These are phyloP conservation scores for Hydraecia micacea DNA, from an alignment of 2,888 invertebrate genomes.

Conservation along the genomic window DNA sequence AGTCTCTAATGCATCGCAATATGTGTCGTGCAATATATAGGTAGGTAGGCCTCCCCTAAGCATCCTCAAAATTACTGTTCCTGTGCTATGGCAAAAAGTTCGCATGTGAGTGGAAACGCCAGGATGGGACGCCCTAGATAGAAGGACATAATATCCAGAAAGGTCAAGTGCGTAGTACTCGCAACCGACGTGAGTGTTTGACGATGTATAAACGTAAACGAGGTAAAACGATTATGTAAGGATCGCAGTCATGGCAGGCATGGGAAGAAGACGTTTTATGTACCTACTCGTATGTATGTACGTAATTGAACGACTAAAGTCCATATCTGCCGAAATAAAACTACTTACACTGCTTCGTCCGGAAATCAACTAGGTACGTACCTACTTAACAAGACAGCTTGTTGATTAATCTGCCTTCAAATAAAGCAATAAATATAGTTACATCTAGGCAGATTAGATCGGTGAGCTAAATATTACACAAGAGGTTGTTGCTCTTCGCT, in stretches of 20 bases:
- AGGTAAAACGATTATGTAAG: neutral
- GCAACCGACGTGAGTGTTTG: neutral
- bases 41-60: neutral
- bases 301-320: neutral
- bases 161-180: neutral
- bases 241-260: neutral
- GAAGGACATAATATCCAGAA: neutral
- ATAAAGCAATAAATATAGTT: conserved; percentile 18
- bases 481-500: conserved; percentile 39
- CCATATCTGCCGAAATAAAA: neutral
- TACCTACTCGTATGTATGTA: too few species aligned
- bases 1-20: too few species aligned
- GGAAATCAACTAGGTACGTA: neutral
- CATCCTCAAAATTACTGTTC: neutral
- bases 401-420: conserved; percentile 19
- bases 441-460: conserved; percentile 32
- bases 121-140: neutral
- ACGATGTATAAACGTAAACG: neutral
- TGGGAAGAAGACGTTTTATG: neutral
- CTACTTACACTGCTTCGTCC: neutral
- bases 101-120: neutral
- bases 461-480: conserved; percentile 39
- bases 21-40: too few species aligned
- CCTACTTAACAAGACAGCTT: neutral
- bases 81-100: neutral